A percentile compares a stretch with the other conserved stretches of the same genome.
phyloP scores from a whole-genome alignment of 2,888 invertebrate genomes.

The Melanostoma mellinum region DNA sequence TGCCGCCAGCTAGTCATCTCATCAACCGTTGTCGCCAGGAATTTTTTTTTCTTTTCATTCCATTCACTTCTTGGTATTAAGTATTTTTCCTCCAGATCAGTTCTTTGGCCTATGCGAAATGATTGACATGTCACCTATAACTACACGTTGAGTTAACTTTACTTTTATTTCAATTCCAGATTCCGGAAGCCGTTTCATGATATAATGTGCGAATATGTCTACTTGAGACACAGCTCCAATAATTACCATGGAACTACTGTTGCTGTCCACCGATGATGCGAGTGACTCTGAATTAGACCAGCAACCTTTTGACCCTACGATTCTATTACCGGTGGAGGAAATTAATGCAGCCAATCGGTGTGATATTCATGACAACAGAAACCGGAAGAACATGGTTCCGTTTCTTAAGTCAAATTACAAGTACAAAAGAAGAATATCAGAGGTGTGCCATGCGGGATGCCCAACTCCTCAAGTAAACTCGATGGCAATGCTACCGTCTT shows the following conservation, averaged over 20 bases:
- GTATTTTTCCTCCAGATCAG: constrained; percentile 37
- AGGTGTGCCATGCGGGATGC: constrained; percentile 48
- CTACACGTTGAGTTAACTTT: background rate
- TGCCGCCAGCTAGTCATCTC: constrained; percentile 12
- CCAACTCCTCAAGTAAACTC: constrained; percentile 33
- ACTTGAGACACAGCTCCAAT: constrained; percentile 24
- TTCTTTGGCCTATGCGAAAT: constrained; percentile 1
- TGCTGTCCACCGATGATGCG: constrained; percentile 57
- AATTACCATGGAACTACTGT: constrained; percentile 46
- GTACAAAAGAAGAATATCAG: constrained; percentile 80
- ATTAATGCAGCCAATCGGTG: constrained; percentile 52
- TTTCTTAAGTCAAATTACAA: constrained; percentile 82
- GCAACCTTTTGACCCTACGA: constrained; percentile 47
- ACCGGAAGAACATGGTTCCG: constrained; percentile 71
- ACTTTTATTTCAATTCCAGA: constrained; percentile 46
- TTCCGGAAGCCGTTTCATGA: constrained; percentile 41
- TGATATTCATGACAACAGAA: constrained; percentile 59
- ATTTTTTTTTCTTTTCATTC: constrained; percentile 13
- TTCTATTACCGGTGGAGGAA: constrained; percentile 14
- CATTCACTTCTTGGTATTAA: constrained; percentile 9
- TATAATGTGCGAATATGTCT: constrained; percentile 56
- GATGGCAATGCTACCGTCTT: constrained; percentile 36
- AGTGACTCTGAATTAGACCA: constrained; percentile 50
- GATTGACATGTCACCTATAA: constrained; percentile 51
- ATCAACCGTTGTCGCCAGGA: constrained; percentile 8